Base-by-base conservation (phyloP, 53 echinoderm and acorn worm genomes). In the Actinopyga echinites region DNA sequence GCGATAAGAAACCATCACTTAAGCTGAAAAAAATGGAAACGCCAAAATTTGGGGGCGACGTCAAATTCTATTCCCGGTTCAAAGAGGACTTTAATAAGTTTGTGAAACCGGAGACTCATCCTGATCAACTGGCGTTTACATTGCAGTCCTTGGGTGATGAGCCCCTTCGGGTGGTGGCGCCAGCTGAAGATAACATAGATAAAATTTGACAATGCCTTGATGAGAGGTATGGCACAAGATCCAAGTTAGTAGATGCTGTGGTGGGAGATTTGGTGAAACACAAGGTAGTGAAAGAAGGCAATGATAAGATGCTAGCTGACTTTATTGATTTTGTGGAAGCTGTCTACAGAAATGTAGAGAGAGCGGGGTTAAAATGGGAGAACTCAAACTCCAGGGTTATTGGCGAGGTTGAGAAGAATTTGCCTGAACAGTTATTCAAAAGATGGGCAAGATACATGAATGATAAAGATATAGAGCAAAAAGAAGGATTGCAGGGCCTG, bases 371-470 rank as follows among this genome's bases (percentile, higher is more conserved):
- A 52, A 63, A 85, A 63, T 21, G 43, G 53, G 86, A 86, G 65
- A 82, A 82, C 9, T 82, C 87, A 2, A 87, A 87, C 33, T 44
- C 87, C 12, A 66, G 86, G 64, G 86, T 86, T 8, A 67, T 81
- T 58, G 86, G 86, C 23, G 86, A 86, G 7, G 45, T 86, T n/a
- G 87, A 87, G 69, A 64, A 43, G 24, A 64, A 55, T 17, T 26
- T 87, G 32, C n/a, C n/a, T n/a, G n/a, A n/a, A n/a, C n/a, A n/a
- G n/a, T n/a, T 80, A 26, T 33, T 33, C 35, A 56, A 57, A 6
- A 60, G 60, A 44, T 80, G 81, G 81, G 57, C 25, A 1, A 30
- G 82, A 15, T 67, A 79, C 32, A 55, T 81, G 87, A n/a, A 87
- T 81, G 87, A 87, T 64, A 37, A 32, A 32, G 78, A 37, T 3